These are phyloP conservation scores for Limnephilus lunatus DNA, from an alignment of 2,888 invertebrate species.

Conservation along the genomic window DNA sequence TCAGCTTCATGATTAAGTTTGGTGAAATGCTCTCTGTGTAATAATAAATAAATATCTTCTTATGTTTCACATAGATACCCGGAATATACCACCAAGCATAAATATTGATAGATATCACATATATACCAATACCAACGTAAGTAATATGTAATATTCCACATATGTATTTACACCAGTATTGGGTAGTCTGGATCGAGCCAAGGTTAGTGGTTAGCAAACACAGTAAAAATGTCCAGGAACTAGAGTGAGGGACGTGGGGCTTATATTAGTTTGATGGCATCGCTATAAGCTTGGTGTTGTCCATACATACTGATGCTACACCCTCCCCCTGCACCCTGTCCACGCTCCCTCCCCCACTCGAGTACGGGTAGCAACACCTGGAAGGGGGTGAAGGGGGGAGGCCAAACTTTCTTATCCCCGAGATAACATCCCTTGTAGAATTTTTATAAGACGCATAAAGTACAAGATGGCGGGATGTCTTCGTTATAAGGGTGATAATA, in stretches of 20 bases:
- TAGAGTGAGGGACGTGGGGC: constrained; percentile 20
- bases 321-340: background rate
- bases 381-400: constrained; percentile 20
- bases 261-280: constrained; percentile 57
- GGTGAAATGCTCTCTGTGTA: background rate
- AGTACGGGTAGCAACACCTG: constrained; percentile 58
- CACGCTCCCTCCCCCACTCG: constrained; percentile 9
- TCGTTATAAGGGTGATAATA: constrained; percentile 54
- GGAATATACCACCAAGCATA: background rate
- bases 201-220: background rate
- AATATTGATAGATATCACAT: background rate
- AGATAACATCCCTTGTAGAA: constrained; percentile 59
- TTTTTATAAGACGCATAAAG: constrained; percentile 65
- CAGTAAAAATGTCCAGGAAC: constrained; percentile 40
- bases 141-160: background rate
- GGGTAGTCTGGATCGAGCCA: background rate
- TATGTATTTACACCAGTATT: background rate
- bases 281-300: constrained; percentile 58
- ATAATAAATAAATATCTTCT: background rate
- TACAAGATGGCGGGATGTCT: constrained; percentile 50
- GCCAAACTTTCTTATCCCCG: background rate
- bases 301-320: constrained; percentile 61
- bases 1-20: background rate
- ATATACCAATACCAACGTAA: background rate
- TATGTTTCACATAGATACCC: background rate